A percentile compares a stretch with the other conserved stretches of the same genome.
Conservation (phyloP, 2,113 vertebrate species). For the Phaethon lepturus region DNA sequence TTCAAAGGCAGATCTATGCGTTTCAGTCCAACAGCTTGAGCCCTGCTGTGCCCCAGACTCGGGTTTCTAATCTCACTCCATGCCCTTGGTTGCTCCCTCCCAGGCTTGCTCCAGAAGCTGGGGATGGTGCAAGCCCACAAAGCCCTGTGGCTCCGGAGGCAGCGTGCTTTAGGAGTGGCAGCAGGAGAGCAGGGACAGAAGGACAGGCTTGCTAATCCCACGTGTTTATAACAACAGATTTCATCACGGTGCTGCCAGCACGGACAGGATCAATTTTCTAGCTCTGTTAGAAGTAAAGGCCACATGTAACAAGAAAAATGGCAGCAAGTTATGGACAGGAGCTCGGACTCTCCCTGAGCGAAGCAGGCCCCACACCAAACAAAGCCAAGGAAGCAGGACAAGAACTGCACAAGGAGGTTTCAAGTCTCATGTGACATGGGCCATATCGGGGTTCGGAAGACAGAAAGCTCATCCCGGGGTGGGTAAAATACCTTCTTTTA, state of each 20-base stretch:
- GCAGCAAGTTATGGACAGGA: background rate
- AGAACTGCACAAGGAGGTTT: background rate
- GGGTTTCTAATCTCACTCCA: background rate
- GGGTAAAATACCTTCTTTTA: background rate
- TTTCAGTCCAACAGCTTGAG: background rate
- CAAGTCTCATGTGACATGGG: background rate
- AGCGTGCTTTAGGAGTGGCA: background rate
- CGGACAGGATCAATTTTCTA: background rate
- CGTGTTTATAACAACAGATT: background rate
- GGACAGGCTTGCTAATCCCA: background rate
- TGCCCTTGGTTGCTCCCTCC: background rate
- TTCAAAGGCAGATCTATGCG: background rate
- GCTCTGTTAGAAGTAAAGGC: background rate
- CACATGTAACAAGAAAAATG: background rate
- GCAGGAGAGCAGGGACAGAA: background rate
- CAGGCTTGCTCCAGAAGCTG: background rate
- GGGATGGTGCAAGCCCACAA: background rate
- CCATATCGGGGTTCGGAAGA: background rate
- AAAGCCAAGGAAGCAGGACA: background rate
- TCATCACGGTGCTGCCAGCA: background rate
- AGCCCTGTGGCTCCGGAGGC: background rate
- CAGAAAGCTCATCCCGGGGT: background rate
- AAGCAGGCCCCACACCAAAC: background rate
- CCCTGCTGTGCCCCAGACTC: background rate
- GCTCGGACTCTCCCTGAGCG: rapidly evolving